A percentile compares a stretch with the other conserved stretches of the same genome.
Evolutionary conservation across 2,113 vertebrate species (phyloP).

Genomic region (Corythornis madagascariensis): DNA sequence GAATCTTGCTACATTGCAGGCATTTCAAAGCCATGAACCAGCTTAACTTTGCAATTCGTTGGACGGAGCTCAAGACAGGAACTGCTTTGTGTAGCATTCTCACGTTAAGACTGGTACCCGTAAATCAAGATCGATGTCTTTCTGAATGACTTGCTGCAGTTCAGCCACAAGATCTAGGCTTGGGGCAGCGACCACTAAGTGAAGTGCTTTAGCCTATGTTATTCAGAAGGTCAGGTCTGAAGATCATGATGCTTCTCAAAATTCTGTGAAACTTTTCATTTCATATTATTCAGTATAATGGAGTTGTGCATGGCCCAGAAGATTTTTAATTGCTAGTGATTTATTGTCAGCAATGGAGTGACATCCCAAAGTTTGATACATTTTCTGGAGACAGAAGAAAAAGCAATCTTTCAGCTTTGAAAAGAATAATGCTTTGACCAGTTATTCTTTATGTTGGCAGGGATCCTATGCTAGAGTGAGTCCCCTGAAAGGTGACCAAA

Average conservation of each 20-base stretch:
- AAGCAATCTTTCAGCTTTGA: neutral
- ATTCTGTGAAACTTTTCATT: neutral
- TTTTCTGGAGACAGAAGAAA: slow-evolving; percentile 1
- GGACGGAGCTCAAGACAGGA: slow-evolving; percentile 22
- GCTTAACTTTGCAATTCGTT: slow-evolving; percentile 6
- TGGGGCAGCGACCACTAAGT: neutral
- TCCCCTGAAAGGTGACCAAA: neutral
- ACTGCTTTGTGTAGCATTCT: slow-evolving; percentile 36
- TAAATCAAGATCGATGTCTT: slow-evolving; percentile 46
- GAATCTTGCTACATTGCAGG: slow-evolving; percentile 51
- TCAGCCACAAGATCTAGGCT: neutral
- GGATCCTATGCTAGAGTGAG: neutral
- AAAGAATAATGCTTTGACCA: neutral
- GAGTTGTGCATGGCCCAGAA: neutral
- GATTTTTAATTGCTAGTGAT: neutral
- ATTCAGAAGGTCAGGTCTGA: slow-evolving; percentile 22
- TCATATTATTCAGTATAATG: neutral
- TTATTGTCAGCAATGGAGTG: neutral
- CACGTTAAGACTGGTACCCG: neutral
- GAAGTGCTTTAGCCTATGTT: neutral
- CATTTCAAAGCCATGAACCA: slow-evolving; percentile 46
- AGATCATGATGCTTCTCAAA: neutral
- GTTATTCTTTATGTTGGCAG: neutral
- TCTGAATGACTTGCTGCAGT: slow-evolving; percentile 14
- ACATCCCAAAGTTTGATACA: neutral